Percentiles rank a stretch among this genome's conserved stretches.
Conservation (phyloP, 1,140 invertebrate species). For the Nephotettix cincticeps region DNA sequence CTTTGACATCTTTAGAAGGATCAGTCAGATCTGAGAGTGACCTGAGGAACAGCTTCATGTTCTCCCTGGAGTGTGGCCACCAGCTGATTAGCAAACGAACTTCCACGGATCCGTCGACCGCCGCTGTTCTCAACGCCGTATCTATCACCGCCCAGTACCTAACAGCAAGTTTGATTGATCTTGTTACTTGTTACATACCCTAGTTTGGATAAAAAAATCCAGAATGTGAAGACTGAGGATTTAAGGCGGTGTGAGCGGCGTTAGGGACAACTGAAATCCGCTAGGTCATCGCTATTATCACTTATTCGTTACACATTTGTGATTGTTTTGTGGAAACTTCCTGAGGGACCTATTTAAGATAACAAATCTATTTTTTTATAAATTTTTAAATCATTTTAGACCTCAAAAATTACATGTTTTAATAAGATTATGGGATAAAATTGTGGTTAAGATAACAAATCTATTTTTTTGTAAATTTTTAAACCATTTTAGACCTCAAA, state of each 20-base stretch:
- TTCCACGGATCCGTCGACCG: slow-evolving; percentile 74
- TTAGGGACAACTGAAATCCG: too few species aligned
- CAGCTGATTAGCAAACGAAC: slow-evolving; percentile 81
- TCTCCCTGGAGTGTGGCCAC: slow-evolving; percentile 81
- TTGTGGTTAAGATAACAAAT: too few species aligned
- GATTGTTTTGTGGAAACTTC: too few species aligned
- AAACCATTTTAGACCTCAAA: too few species aligned
- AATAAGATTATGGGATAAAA: too few species aligned
- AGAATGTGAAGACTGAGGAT: neutral
- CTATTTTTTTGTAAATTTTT: too few species aligned
- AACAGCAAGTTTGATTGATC: neutral
- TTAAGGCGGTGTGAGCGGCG: too few species aligned
- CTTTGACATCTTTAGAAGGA: slow-evolving; percentile 64
- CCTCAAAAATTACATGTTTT: neutral
- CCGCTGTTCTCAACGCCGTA: slow-evolving; percentile 77
- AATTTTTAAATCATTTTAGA: neutral
- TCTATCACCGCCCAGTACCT: slow-evolving; percentile 94
- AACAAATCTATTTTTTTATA: neutral
- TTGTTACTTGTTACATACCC: neutral
- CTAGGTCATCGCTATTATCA: neutral
- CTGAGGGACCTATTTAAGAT: neutral
- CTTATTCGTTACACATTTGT: neutral
- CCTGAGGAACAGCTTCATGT: slow-evolving; percentile 74
- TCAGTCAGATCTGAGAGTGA: slow-evolving; percentile 73
- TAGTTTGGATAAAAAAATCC: neutral